Evolutionary conservation across 2,888 invertebrate genomes (phyloP).

Genomic region (Platynereis dumerilii): DNA sequence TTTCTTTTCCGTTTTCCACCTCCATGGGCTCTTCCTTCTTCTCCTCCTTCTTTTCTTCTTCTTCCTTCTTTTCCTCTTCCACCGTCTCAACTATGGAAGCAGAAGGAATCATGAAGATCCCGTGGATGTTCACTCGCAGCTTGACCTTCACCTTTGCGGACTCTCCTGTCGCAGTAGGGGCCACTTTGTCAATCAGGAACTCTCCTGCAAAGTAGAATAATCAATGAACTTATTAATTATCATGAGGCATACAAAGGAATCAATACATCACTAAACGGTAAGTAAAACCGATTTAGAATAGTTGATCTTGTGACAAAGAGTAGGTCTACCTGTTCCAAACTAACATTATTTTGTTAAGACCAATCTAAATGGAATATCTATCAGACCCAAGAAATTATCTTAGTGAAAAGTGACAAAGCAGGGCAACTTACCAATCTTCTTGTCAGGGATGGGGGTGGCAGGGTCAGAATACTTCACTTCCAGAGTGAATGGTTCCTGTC

Average conservation of each 20-base stretch:
- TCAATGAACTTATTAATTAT: no score
- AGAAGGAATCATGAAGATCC: conserved; percentile 85
- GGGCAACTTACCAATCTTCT: background rate
- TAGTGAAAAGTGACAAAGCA: no score
- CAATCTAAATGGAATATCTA: no score
- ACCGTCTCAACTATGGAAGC: conserved; percentile 71
- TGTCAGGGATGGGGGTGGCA: conserved; percentile 69
- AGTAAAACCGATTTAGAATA: no score
- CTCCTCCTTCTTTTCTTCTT: conserved; percentile 50
- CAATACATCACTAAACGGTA: no score
- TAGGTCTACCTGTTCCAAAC: no score
- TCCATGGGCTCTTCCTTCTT: conserved; percentile 56
- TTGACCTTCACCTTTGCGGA: conserved; percentile 93
- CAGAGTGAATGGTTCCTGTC: conserved; percentile 86
- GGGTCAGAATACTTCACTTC: conserved; percentile 80
- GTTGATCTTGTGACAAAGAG: no score
- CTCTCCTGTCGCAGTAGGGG: conserved; percentile 86
- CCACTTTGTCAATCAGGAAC: conserved; percentile 68
- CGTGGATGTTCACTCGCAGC: conserved; percentile 90
- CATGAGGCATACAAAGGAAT: no score
- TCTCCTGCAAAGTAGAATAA: conserved; percentile 49
- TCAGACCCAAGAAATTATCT: no score
- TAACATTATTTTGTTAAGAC: no score
- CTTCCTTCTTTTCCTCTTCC: conserved; percentile 52
- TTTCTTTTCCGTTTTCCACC: conserved; percentile 38